Evolutionary conservation across 1,140 invertebrate genomes (phyloP), one percentile per base, ranked within the genome.

Genomic region (Grapholita molesta): DNA sequence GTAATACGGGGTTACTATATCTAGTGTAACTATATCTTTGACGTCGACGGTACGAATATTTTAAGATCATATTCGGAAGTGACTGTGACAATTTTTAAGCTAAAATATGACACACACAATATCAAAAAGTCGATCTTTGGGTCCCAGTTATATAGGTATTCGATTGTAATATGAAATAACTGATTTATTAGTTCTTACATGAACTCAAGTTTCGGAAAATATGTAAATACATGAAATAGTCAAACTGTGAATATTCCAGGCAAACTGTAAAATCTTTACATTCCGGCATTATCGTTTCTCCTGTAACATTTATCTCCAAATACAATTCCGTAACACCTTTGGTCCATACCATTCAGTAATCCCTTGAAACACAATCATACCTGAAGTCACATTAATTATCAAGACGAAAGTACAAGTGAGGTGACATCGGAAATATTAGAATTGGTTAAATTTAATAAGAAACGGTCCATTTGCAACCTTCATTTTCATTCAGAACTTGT

Each of bases 181-280:
- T 48, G n/a, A 48, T 21, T 38, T n/a, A 15, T 48, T 7, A 48
- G 21, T 48, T 21, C 18, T 48, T 48, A n/a, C 7, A 48, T 48
- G 24, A 65, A 21, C 30, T 65, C 30, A 24, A 65, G 15, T 65
- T 1, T 21, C 21, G 48, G 11, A 57, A 5, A 57, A 65, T 33
- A 57, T 23, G 25, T 25, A 66, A 66, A 66, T 66, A 35, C 32
- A 66, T 38, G 32, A 38, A 66, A 66, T 66, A 66, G 55, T 61
- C 55, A 61, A 61, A 61, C 55, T 61, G 28, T 28, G 21, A 32
- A 30, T 61, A 12, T 24, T 57, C 53, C 11, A 28, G 12, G 25
- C 24, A 57, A 15, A 57, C 4, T 48, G 42, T 48, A 28, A 57
- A 57, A 28, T 57, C 9, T 12, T 61, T 32, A 38, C n/a, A 15